Conservation (phyloP, 2,113 vertebrate species). For the Hypanus sabinus region DNA sequence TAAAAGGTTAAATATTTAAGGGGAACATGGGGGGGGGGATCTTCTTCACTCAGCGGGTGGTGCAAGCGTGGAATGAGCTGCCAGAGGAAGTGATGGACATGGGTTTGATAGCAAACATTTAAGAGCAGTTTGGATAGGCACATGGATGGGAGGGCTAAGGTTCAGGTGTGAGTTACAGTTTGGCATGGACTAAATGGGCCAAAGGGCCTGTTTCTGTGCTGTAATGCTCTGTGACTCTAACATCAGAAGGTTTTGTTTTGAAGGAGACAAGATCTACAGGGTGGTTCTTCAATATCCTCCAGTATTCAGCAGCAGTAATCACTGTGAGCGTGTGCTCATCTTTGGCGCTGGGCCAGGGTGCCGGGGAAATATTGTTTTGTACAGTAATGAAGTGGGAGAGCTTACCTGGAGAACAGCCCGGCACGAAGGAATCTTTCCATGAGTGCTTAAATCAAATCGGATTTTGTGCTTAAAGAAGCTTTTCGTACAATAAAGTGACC, state of each 20-base stretch:
- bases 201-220: too few relatives aligned
- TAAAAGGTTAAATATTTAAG: too few relatives aligned
- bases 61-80: too few relatives aligned
- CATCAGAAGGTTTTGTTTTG: background rate
- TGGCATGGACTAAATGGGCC: too few relatives aligned
- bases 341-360: background rate
- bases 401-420: background rate
- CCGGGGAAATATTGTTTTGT: background rate
- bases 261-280: background rate
- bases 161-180: too few relatives aligned
- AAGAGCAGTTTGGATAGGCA: too few relatives aligned
- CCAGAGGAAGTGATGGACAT: too few relatives aligned
- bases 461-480: background rate
- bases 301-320: background rate
- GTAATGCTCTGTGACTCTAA: too few relatives aligned
- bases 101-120: too few relatives aligned
- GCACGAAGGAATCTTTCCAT: background rate
- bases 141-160: too few relatives aligned
- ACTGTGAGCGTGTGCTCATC: background rate
- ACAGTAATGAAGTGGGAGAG: background rate
- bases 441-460: background rate
- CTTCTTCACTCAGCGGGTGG: too few relatives aligned
- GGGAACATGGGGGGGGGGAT: too few relatives aligned
- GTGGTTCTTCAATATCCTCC: background rate
- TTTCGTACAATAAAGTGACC: background rate